Percentiles rank a stretch among this genome's conserved stretches.
Conservation (phyloP, 2,888 invertebrate species). For the Lathronympha strigana region DNA sequence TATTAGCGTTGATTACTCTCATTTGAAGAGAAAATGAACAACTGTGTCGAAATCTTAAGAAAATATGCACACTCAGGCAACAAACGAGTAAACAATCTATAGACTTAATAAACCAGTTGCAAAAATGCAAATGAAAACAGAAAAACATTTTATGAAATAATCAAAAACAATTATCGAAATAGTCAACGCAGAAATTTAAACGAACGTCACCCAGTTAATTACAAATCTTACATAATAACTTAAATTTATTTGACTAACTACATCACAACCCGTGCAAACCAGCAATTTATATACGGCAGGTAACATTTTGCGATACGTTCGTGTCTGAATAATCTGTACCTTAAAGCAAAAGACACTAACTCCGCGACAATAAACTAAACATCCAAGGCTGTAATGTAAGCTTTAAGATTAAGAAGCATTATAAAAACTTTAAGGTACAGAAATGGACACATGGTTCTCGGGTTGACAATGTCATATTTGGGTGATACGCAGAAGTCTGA, state of each 20-base stretch:
- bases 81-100: not conserved
- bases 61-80: no score
- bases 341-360: not conserved
- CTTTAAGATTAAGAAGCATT: not conserved
- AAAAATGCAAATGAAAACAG: not conserved
- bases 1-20: constrained; percentile 15
- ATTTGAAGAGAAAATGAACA: not conserved
- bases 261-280: constrained; percentile 10
- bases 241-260: constrained; percentile 5
- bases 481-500: not conserved
- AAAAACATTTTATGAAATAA: no score
- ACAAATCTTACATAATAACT: constrained; percentile 14
- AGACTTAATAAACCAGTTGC: not conserved
- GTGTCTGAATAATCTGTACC: not conserved
- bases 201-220: constrained; percentile 15
- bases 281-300: not conserved
- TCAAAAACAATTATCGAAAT: no score
- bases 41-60: no score
- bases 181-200: constrained; percentile 14
- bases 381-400: not conserved
- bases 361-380: not conserved
- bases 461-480: not conserved
- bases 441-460: not conserved
- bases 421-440: not conserved
- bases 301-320: not conserved